Evolutionary conservation across 2,888 invertebrate genomes (phyloP).

Genomic region (Drosophila austrosaltans): DNA sequence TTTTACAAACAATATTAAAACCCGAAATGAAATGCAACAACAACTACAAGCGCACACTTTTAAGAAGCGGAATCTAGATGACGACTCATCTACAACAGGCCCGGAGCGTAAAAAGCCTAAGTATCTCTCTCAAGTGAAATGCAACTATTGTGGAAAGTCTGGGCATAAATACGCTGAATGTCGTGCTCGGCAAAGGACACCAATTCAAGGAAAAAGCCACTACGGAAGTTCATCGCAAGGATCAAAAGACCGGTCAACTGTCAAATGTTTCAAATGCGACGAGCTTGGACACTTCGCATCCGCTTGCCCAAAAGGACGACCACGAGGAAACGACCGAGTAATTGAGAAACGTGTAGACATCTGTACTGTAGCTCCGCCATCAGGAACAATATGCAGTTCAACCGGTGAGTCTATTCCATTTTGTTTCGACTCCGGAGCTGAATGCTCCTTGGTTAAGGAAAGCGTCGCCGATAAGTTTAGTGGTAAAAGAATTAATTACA

Average conservation of each 20-base stretch:
- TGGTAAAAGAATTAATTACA: too few relatives aligned
- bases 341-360: slow-evolving; percentile 16
- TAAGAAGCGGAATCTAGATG: slow-evolving; percentile 13
- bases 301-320: neutral
- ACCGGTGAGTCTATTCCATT: slow-evolving; percentile 13
- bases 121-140: too few relatives aligned
- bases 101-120: neutral
- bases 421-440: slow-evolving; percentile 1
- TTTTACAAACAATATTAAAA: neutral
- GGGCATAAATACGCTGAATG: slow-evolving; percentile 9
- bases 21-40: slow-evolving; percentile 16
- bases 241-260: neutral
- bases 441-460: too few relatives aligned
- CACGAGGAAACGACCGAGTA: neutral
- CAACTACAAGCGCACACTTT: slow-evolving; percentile 15
- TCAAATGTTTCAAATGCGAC: slow-evolving; percentile 2
- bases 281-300: slow-evolving; percentile 15
- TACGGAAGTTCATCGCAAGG: neutral
- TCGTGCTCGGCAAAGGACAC: too few relatives aligned
- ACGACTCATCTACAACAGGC: slow-evolving; percentile 2
- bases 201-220: too few relatives aligned
- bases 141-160: too few relatives aligned
- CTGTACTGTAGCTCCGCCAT: slow-evolving; percentile 7
- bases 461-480: too few relatives aligned
- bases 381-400: neutral